Base-by-base conservation (phyloP, 2,113 vertebrate genomes). In the Onychorhynchus coronatus region DNA sequence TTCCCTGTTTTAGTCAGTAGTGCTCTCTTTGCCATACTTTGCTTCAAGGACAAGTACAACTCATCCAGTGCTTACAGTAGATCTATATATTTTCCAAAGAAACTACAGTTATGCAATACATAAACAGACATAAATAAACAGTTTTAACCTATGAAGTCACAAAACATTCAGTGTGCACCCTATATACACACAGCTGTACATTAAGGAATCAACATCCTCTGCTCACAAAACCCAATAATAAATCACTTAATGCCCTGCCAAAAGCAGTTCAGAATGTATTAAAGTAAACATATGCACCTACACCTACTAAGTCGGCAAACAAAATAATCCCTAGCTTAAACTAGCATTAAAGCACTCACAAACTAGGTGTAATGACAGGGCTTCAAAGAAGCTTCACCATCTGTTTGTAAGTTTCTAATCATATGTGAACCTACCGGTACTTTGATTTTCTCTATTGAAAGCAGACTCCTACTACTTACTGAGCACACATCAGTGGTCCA, bases 311-410 rank as follows among this genome's bases (percentile, higher is more conserved):
- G 50, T 88, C 89, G 86, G 35, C 65, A 94, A 78, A 95, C 78
- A 94, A 96, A 97, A 97, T 93, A 97, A 95, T 89, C 56, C 66
- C 46, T 50, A 92, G 37, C 30, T 95, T 91, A 95, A 83, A 25
- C 78, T 47, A 55, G 73, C 56, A 95, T 88, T 95, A 93, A 88
- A 88, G 71, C 0, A 3, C 33, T 77, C 67, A 74, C 14, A 91
- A 83, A 74, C 18, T 55, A 76, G 46, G 66, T 21, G 18, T 62
- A 95, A 97, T 91, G 52, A 95, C 41, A 73, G 39, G 44, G 63
- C 83, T 94, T 85, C 89, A 91, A 65, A 88, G 66, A 92, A 85
- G 80, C 66, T 53, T 89, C 22, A 4, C 41, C 82, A 76, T 50
- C 61, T 87, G 24, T 82, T 85, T 88, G 30, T 39, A 93, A 91